A percentile compares a stretch with the other conserved stretches of the same genome.
Conservation (phyloP, 2,113 vertebrate species). For the Myrmophylax atrothorax region DNA sequence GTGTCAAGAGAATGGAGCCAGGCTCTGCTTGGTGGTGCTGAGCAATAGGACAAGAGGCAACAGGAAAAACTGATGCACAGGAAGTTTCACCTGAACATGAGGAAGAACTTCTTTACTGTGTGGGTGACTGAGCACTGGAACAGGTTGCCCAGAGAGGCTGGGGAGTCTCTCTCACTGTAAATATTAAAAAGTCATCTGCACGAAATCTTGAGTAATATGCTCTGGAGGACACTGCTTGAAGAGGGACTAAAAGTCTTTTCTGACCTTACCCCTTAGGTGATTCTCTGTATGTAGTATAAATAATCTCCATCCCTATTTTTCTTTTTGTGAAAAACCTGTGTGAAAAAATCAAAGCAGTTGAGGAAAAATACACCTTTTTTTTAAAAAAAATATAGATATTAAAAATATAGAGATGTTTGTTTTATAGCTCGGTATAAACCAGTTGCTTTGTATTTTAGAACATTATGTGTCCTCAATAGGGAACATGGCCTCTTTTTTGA, state of each 20-base stretch:
- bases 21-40: fast-evolving
- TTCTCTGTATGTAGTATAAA: background rate
- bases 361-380: background rate
- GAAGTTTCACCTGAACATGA: background rate
- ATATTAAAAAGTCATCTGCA: background rate
- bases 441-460: background rate
- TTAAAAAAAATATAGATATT: background rate
- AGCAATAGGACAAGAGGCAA: background rate
- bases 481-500: background rate
- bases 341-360: background rate
- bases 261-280: background rate
- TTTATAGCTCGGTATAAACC: background rate
- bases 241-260: background rate
- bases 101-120: fast-evolving
- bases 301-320: background rate
- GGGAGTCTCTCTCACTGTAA: background rate
- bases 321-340: background rate
- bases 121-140: background rate
- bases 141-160: background rate
- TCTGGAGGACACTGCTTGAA: background rate
- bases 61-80: background rate
- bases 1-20: background rate
- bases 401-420: background rate
- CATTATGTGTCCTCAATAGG: background rate
- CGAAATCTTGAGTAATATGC: background rate